Evolutionary conservation across 2,888 invertebrate species (phyloP).

Genomic region (Phaedon cochleariae): DNA sequence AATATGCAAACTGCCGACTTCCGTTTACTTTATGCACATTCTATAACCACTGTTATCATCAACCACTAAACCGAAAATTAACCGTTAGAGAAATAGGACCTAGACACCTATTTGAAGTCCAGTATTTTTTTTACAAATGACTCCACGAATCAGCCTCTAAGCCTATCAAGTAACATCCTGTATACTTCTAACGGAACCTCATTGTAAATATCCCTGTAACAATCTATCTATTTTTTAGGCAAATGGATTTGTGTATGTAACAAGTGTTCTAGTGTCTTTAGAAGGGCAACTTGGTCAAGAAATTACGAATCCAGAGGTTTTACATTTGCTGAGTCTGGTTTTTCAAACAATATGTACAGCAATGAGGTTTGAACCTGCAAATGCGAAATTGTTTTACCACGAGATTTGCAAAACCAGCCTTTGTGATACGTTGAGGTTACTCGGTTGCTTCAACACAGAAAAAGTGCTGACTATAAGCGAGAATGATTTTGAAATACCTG

Average conservation of each 20-base stretch:
- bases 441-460: constrained; percentile 82
- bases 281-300: constrained; percentile 79
- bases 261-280: constrained; percentile 91
- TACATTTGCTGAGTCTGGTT: constrained; percentile 84
- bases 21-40: too few species aligned
- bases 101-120: too few species aligned
- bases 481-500: constrained; percentile 47
- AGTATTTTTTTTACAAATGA: too few species aligned
- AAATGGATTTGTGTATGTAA: constrained; percentile 97
- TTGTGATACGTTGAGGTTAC: constrained; percentile 88
- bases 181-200: too few species aligned
- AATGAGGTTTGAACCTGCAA: constrained; percentile 99
- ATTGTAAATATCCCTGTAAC: not conserved
- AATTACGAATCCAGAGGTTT: constrained; percentile 67
- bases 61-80: not conserved
- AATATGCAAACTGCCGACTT: too few species aligned
- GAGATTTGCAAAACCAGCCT: constrained; percentile 96
- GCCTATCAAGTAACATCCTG: too few species aligned
- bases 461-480: constrained; percentile 55
- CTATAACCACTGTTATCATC: too few species aligned
- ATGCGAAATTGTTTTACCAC: constrained; percentile 96
- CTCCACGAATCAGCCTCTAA: too few species aligned
- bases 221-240: constrained; percentile 62
- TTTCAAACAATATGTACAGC: constrained; percentile 96
- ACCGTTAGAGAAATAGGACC: too few species aligned